A percentile compares a stretch with the other conserved stretches of the same genome.
These are phyloP conservation scores for Neoarius graeffei DNA, from an alignment of 2,113 vertebrate species.

Conservation along the genomic window DNA sequence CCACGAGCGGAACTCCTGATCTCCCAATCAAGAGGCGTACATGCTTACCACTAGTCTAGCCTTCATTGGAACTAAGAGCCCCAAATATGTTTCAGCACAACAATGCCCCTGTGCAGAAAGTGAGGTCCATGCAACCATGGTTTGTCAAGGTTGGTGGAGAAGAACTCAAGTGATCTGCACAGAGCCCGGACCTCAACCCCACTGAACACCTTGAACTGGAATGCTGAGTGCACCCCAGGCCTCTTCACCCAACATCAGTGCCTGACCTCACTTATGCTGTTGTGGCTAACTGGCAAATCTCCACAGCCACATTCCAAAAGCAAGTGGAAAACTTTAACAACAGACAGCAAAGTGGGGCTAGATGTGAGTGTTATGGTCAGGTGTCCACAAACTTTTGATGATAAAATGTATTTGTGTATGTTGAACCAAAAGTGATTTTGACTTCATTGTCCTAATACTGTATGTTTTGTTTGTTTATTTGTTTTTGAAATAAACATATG, in stretches of 20 bases:
- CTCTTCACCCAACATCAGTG: background rate
- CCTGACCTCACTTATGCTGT: background rate
- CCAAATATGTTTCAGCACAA: background rate
- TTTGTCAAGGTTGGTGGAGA: background rate
- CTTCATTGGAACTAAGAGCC: background rate
- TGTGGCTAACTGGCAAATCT: background rate
- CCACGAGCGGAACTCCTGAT: too few relatives aligned
- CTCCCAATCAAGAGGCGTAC: too few relatives aligned
- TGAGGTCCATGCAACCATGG: background rate
- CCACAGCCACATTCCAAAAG: background rate
- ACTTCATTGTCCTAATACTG: background rate
- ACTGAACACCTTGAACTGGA: background rate
- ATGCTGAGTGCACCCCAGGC: background rate
- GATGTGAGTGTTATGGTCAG: background rate
- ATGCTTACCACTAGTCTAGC: too few relatives aligned
- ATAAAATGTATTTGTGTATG: background rate
- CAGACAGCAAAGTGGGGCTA: background rate
- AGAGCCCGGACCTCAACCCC: background rate
- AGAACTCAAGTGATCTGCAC: background rate
- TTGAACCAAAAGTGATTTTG: background rate
- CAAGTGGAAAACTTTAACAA: background rate
- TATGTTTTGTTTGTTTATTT: too few relatives aligned
- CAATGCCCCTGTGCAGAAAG: background rate
- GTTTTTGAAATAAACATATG: background rate
- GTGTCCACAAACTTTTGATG: background rate